Evolutionary conservation across 2,888 invertebrate genomes (phyloP), one percentile per base, ranked within the genome.

Genomic region (Leptarthrus brevirostris): DNA sequence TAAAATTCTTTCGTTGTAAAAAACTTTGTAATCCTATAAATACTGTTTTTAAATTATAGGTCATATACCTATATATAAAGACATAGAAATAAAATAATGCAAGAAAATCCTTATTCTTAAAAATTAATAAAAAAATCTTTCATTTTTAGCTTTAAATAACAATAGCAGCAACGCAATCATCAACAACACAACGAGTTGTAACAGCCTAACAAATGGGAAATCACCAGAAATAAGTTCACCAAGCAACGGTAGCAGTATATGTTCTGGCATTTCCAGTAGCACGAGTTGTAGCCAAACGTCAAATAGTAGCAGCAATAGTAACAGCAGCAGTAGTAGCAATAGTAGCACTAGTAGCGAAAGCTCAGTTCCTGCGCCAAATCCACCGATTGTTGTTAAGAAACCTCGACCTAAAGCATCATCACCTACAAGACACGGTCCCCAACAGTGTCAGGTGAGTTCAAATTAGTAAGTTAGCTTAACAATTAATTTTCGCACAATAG

Each of bases 351-450:
- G 20, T 47, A 76, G 58, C 56, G 76, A 76, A 40, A 73, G 54
- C 70, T 69, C 75, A 74, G 75, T 74, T 78, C 77, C 78, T 77
- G 77, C 76, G 75, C 76, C 77, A 75, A 78, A 79, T 77, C 81
- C 80, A 82, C 81, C 80, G 81, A 81, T 76, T 81, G 86, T 88
- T 53, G 88, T 88, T 77, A 91, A 92, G 83, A 90, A 91, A 82
- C 88, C 90, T 78, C 90, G 95, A 77, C 92, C 93, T 26, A 96
- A 96, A 85, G 91, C 94, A 77, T 91, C 94, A 71, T 95, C 95
- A 49, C 95, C 95, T 49, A 95, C 94, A 84, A 87, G 95, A 76
- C 95, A 95, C 86, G 95, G 95, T 75, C 95, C 95, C 64, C 95
- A 95, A 82, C 94, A 94, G 84, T 96, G 96, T 86, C 95, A 94